phyloP scores from a whole-genome alignment of 2,797 vertebrate genomes.

The Cossypha dichroa region DNA sequence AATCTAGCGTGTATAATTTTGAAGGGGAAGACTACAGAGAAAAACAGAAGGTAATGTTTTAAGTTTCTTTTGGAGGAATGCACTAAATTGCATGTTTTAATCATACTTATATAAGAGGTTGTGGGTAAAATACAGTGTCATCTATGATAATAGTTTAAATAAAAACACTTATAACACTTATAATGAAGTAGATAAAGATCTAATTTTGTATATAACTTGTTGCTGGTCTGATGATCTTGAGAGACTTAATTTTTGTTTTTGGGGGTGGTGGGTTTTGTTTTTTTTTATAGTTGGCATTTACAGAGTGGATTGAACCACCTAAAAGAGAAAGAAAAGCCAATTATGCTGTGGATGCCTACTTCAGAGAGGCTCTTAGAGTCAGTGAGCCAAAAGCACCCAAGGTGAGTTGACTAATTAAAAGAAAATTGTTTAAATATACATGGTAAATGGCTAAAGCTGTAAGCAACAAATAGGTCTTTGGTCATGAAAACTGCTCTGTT shows the following conservation, averaged over 20 bases:
- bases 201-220: not conserved
- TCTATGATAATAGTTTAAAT: not conserved
- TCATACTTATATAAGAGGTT: not conserved
- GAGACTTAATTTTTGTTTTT: not conserved
- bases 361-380: conserved; percentile 96
- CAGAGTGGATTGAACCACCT: conserved; percentile 98
- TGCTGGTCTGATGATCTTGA: not conserved
- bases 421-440: not conserved
- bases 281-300: conserved; percentile 87
- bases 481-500: not conserved
- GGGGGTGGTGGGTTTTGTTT: not conserved
- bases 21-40: conserved; percentile 99
- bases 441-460: not conserved
- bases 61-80: not conserved
- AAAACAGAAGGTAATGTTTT: conserved; percentile 92
- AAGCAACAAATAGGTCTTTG: not conserved
- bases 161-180: not conserved
- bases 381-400: conserved; percentile 99
- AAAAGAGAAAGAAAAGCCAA: conserved; percentile 98
- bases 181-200: not conserved
- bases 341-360: conserved; percentile 98
- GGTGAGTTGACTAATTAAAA: conserved; percentile 72
- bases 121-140: not conserved
- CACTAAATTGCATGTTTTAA: not conserved
- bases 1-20: conserved; percentile 97